Conservation (phyloP, 2,797 vertebrate genomes). For the Pogoniulus pusillus region DNA sequence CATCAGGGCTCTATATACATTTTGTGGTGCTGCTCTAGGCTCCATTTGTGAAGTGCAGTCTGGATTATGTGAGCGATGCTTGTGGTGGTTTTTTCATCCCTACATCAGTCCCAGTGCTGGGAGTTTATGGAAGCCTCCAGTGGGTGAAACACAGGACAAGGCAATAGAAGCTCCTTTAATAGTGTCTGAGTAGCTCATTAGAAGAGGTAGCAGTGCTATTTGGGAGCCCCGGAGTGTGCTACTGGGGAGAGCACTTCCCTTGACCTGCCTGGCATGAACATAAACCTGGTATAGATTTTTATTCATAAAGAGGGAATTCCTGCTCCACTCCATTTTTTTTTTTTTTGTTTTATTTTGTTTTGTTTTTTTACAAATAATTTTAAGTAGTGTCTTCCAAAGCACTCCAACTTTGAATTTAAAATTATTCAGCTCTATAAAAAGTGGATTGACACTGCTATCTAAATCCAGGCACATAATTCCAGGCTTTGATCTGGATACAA, state of each 20-base stretch:
- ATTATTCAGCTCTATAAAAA: not conserved
- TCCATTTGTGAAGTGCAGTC: not conserved
- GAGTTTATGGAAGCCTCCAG: constrained; percentile 41
- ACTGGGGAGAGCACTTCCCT: not conserved
- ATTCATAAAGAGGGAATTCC: not conserved
- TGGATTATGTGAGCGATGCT: not conserved
- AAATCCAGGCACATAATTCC: not conserved
- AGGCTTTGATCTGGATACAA: not conserved
- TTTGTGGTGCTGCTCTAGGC: not conserved
- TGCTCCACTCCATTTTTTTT: not conserved
- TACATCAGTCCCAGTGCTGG: constrained; percentile 8
- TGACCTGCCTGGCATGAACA: not conserved
- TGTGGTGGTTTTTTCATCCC: constrained; percentile 46
- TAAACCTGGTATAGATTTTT: not conserved
- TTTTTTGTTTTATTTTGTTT: too few species aligned
- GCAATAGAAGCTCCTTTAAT: constrained; percentile 39
- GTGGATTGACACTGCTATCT: not conserved
- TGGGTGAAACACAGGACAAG: constrained; percentile 1
- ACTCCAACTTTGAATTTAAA: not conserved
- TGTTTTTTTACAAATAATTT: not conserved
- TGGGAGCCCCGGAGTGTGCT: not conserved
- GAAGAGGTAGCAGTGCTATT: not conserved
- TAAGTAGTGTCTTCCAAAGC: not conserved
- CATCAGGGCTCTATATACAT: not conserved
- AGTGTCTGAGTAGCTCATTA: not conserved